These are phyloP conservation scores for Metallyticus violacea DNA, from an alignment of 2,888 invertebrate species.

Conservation along the genomic window DNA sequence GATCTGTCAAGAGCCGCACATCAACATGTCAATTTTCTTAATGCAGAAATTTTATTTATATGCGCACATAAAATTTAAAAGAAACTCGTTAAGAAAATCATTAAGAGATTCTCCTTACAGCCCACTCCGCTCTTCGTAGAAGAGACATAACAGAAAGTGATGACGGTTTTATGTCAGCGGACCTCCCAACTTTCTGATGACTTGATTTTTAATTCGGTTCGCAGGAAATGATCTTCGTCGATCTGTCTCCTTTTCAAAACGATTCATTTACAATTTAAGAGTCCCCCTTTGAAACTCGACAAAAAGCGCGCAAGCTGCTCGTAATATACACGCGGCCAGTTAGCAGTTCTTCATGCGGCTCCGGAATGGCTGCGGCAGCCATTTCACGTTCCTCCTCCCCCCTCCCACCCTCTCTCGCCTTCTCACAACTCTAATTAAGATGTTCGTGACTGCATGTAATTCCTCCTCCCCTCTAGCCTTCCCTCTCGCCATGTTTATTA, in stretches of 20 bases:
- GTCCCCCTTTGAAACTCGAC: no score
- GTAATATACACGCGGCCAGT: no score
- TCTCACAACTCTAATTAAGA: not conserved
- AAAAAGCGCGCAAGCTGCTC: no score
- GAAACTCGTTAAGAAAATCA: not conserved
- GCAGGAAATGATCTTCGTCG: not conserved
- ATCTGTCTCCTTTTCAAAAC: not conserved
- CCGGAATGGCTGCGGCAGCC: not conserved
- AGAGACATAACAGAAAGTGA: not conserved
- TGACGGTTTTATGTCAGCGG: not conserved
- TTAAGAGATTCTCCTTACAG: not conserved
- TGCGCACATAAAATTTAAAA: no score
- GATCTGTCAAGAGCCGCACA: not conserved
- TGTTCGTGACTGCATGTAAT: not conserved
- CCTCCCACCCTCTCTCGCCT: not conserved
- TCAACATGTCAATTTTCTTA: not conserved
- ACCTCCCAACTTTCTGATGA: not conserved
- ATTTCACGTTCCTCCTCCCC: not conserved
- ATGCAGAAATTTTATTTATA: not conserved
- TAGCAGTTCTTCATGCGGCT: no score
- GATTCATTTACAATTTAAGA: not conserved
- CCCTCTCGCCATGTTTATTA: not conserved
- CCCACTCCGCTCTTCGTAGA: no score
- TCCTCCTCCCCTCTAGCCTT: not conserved
- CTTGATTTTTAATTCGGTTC: not conserved